phyloP scores from a whole-genome alignment of 2,113 vertebrate species.

The Pristiophorus japonicus region DNA sequence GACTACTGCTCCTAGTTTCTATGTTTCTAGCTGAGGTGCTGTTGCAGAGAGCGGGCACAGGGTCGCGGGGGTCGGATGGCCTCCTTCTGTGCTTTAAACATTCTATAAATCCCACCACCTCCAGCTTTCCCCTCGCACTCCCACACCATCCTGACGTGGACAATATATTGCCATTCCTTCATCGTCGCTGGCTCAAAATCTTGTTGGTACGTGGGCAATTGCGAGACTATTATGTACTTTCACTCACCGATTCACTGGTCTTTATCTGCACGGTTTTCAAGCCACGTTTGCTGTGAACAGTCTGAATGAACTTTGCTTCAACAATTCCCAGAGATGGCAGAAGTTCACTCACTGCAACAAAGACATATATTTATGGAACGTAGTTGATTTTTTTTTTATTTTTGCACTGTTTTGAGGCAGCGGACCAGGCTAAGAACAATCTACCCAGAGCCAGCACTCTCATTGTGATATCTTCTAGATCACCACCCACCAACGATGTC shows the following conservation, averaged over 20 bases:
- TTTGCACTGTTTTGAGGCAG: not conserved
- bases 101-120: too few relatives aligned
- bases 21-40: too few relatives aligned
- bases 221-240: accelerated
- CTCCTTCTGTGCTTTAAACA: too few relatives aligned
- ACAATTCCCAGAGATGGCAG: constrained; percentile 44
- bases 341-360: constrained; percentile 45
- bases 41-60: too few relatives aligned
- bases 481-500: too few relatives aligned
- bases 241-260: constrained; percentile 47
- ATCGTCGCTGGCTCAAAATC: not conserved
- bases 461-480: too few relatives aligned
- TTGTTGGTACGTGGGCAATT: not conserved
- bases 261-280: constrained; percentile 50
- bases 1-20: too few relatives aligned
- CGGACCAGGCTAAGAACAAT: not conserved
- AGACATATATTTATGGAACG: not conserved
- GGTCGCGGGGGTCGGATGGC: too few relatives aligned
- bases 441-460: not conserved
- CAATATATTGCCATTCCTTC: not conserved
- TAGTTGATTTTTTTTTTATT: not conserved
- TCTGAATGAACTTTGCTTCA: constrained; percentile 46
- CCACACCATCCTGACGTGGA: not conserved
- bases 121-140: too few relatives aligned
- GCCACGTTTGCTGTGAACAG: accelerated